Conservation (phyloP, 1,140 invertebrate species). For the Drosophila paulistorum region DNA sequence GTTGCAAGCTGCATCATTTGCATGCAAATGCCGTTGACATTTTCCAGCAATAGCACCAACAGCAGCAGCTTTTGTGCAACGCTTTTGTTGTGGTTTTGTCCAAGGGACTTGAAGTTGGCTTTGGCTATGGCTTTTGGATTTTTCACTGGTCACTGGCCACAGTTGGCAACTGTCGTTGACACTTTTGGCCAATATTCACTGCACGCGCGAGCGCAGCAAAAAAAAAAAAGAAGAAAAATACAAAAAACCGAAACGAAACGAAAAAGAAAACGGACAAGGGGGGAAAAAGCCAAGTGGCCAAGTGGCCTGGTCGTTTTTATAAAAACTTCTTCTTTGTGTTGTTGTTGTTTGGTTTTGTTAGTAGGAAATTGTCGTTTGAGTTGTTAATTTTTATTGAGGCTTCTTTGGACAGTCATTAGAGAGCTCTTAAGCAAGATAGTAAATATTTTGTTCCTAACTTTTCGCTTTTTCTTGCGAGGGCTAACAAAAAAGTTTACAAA, state of each 20-base stretch:
- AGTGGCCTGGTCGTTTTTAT: slow-evolving; percentile 47
- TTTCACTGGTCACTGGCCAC: slow-evolving; percentile 35
- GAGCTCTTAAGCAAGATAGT: slow-evolving; percentile 12
- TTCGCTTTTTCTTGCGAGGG: not conserved
- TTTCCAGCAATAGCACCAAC: slow-evolving; percentile 31
- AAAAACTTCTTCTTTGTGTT: slow-evolving; percentile 55
- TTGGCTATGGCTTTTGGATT: slow-evolving; percentile 25
- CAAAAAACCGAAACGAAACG: not conserved
- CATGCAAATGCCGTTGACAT: slow-evolving; percentile 79
- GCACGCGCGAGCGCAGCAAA: slow-evolving; percentile 50
- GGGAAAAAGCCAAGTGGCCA: not conserved
- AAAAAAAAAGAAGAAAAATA: not conserved
- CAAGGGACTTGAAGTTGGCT: slow-evolving; percentile 53
- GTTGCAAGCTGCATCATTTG: slow-evolving; percentile 72
- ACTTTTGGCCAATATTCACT: slow-evolving; percentile 74
- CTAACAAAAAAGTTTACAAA: not conserved
- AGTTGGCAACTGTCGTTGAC: slow-evolving; percentile 73
- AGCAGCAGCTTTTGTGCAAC: slow-evolving; percentile 54
- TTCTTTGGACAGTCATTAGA: slow-evolving; percentile 13
- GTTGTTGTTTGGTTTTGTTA: slow-evolving; percentile 21
- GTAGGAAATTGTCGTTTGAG: slow-evolving; percentile 4
- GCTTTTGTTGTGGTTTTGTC: slow-evolving; percentile 76
- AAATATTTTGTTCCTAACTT: slow-evolving; percentile 19
- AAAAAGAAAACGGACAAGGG: too few relatives aligned
- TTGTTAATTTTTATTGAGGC: slow-evolving; percentile 14